Evolutionary conservation across 1,140 invertebrate species (phyloP).

Genomic region (Stegodyphus dumicola): DNA sequence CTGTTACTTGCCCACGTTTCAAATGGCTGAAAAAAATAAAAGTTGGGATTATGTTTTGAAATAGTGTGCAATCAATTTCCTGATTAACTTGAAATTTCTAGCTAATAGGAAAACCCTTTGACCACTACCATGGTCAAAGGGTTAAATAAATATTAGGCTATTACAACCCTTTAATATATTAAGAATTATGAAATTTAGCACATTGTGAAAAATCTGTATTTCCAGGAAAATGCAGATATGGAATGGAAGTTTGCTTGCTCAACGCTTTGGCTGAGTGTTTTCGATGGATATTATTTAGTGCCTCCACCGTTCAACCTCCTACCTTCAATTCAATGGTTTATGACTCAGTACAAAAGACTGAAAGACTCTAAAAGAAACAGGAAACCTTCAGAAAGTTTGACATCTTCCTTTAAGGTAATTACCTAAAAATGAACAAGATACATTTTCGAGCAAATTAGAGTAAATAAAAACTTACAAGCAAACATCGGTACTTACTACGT

Average conservation of each 20-base stretch:
- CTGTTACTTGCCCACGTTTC: too few relatives aligned
- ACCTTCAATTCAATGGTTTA: constrained; percentile 59
- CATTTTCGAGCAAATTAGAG: not conserved
- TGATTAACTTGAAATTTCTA: not conserved
- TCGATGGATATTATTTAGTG: constrained; percentile 58
- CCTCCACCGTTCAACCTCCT: constrained; percentile 63
- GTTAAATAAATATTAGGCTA: not conserved
- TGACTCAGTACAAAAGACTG: constrained; percentile 23
- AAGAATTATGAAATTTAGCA: too few relatives aligned
- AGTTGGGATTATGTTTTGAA: too few relatives aligned
- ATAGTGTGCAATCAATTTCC: not conserved
- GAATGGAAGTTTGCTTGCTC: constrained; percentile 64
- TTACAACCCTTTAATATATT: not conserved
- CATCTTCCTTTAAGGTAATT: not conserved
- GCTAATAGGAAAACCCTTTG: too few relatives aligned
- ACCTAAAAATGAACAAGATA: not conserved
- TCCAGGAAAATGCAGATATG: constrained; percentile 62
- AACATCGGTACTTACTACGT: too few relatives aligned
- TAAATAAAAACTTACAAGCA: too few relatives aligned
- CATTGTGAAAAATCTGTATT: not conserved
- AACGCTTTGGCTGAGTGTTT: constrained; percentile 62
- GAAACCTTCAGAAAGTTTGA: constrained; percentile 5
- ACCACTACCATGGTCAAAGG: not conserved
- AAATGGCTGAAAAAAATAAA: too few relatives aligned
- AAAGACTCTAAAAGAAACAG: not conserved